phyloP scores from a whole-genome alignment of 2,888 invertebrate genomes.

The Acanthosepion lycidas region DNA sequence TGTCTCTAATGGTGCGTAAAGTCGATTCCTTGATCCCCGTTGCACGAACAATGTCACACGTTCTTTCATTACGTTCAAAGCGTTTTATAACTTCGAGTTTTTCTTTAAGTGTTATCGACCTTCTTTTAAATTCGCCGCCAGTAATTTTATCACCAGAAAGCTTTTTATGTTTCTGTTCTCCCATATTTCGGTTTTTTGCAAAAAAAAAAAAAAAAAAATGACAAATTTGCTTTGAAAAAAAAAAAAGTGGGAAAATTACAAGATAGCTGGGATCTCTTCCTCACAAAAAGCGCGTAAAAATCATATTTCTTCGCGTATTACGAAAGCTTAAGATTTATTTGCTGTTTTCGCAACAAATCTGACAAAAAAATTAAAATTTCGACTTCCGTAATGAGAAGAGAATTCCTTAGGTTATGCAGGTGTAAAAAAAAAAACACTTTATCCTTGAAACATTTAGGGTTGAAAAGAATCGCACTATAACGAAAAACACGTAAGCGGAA shows the following conservation, averaged over 20 bases:
- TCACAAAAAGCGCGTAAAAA: too few relatives aligned
- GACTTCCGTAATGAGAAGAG: too few relatives aligned
- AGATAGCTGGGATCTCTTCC: too few relatives aligned
- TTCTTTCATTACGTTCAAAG: slow-evolving; percentile 42
- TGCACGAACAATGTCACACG: slow-evolving; percentile 39
- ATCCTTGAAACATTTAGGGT: too few relatives aligned
- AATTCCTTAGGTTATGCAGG: too few relatives aligned
- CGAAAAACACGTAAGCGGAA: neutral
- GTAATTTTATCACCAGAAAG: neutral
- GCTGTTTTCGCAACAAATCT: too few relatives aligned
- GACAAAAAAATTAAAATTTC: too few relatives aligned
- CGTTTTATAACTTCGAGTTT: slow-evolving; percentile 39
- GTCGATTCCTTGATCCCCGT: slow-evolving; percentile 24
- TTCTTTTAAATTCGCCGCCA: neutral
- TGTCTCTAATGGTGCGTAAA: slow-evolving; percentile 38
- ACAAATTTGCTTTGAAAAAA: neutral
- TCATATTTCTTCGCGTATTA: too few relatives aligned
- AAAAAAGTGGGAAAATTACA: neutral
- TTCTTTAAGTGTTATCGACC: slow-evolving; percentile 8
- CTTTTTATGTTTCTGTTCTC: neutral
- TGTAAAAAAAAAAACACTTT: too few relatives aligned
- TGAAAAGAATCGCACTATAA: neutral
- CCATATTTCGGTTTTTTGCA: neutral
- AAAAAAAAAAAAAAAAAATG: too few relatives aligned
- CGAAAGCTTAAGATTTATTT: too few relatives aligned